phyloP scores from a whole-genome alignment of 1,140 invertebrate species.

The Dufourea novaeangliae region DNA sequence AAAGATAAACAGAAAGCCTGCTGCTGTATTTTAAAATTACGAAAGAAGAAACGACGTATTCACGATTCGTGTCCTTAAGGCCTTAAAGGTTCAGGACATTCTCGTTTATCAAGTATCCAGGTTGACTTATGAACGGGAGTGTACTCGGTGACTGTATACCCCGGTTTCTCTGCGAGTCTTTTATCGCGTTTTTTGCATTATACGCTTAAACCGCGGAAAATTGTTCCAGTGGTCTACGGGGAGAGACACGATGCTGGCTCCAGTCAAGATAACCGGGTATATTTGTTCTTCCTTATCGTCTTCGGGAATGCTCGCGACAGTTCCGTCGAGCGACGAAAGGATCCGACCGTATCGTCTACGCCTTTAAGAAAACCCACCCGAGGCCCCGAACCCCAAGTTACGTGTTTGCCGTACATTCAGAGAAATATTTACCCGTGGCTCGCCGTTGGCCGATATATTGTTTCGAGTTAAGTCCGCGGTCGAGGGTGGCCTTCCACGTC shows the following conservation, averaged over 20 bases:
- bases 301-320: not conserved
- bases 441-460: slow-evolving; percentile 6
- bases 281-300: slow-evolving; percentile 1
- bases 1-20: too few species aligned
- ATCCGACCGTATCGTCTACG: not conserved
- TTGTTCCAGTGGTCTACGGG: not conserved
- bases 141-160: too few species aligned
- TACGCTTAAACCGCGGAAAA: not conserved
- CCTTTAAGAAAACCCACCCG: not conserved
- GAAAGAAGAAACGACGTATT: too few species aligned
- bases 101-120: too few species aligned
- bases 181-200: not conserved
- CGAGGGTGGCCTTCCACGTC: slow-evolving; percentile 1
- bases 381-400: too few species aligned
- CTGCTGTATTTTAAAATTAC: too few species aligned
- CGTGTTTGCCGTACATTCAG: slow-evolving; percentile 23
- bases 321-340: not conserved
- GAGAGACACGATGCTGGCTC: not conserved
- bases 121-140: too few species aligned
- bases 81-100: too few species aligned
- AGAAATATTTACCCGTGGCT: slow-evolving; percentile 31
- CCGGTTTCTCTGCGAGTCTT: not conserved
- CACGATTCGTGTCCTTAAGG: too few species aligned
- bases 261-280: not conserved
- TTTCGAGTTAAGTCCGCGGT: slow-evolving; percentile 36